Conservation (phyloP, 2,113 vertebrate genomes). For the Rhagologus leucostigma region DNA sequence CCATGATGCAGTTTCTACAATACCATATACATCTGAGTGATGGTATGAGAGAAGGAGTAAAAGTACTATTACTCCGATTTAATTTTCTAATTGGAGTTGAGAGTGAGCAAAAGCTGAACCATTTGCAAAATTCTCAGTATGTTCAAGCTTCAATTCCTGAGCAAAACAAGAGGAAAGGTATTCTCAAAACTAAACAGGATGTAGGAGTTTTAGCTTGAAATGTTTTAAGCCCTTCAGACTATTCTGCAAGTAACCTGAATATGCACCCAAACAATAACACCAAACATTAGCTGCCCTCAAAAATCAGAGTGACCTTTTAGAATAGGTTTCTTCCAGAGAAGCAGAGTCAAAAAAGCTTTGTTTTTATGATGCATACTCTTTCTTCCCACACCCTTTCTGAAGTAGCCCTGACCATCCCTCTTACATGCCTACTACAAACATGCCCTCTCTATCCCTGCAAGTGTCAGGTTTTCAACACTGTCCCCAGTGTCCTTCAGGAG, state of each 20-base stretch:
- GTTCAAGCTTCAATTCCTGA: background rate
- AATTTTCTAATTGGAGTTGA: background rate
- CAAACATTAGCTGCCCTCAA: background rate
- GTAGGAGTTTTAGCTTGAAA: background rate
- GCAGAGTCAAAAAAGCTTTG: background rate
- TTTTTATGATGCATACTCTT: background rate
- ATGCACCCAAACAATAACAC: background rate
- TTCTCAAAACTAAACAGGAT: background rate
- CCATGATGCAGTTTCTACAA: background rate
- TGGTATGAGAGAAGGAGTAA: background rate
- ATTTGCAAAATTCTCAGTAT: background rate
- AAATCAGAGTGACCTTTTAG: background rate
- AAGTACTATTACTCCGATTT: background rate
- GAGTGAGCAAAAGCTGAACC: background rate
- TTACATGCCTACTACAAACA: background rate
- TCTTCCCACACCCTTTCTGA: background rate
- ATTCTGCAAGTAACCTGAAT: background rate
- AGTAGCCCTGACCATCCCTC: background rate
- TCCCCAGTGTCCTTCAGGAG: background rate
- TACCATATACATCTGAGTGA: background rate
- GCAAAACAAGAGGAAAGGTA: background rate
- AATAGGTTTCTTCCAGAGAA: background rate
- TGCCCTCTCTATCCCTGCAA: background rate
- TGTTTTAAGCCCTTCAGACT: background rate
- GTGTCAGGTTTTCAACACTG: background rate